These are phyloP conservation scores for Poecile atricapillus DNA, from an alignment of 2,113 vertebrate genomes.

Conservation along the genomic window DNA sequence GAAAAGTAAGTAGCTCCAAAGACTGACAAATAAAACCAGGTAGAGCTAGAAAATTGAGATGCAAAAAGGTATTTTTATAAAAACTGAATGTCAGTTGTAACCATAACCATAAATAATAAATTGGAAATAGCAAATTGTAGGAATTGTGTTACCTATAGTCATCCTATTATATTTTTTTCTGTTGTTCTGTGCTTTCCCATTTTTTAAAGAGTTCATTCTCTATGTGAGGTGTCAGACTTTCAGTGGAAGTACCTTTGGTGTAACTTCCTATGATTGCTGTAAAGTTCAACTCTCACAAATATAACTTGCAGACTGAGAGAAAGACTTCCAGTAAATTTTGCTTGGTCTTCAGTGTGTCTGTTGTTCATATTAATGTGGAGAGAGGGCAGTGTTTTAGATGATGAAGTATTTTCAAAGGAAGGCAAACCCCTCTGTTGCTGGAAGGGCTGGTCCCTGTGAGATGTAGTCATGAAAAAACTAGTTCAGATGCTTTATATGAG, in stretches of 20 bases:
- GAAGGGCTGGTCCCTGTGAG: rapidly evolving
- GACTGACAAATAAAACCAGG: not conserved
- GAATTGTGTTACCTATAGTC: not conserved
- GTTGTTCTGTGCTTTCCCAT: not conserved
- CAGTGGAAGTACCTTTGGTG: not conserved
- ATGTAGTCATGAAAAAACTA: not conserved
- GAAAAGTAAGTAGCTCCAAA: not conserved
- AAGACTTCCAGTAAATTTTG: not conserved
- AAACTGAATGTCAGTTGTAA: not conserved
- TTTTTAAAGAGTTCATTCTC: not conserved
- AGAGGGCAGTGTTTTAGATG: not conserved
- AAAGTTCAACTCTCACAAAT: not conserved
- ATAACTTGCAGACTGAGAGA: not conserved
- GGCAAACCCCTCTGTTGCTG: not conserved
- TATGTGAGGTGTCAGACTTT: not conserved
- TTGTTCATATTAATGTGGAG: not conserved
- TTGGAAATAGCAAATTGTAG: not conserved
- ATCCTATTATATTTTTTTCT: not conserved
- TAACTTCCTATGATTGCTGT: not conserved
- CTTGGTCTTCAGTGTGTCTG: not conserved
- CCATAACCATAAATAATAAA: not conserved
- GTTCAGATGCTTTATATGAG: not conserved
- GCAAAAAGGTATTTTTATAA: not conserved
- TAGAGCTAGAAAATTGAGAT: not conserved
- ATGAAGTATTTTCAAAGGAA: not conserved